Conservation (phyloP, 2,888 invertebrate species). For the Cheilosia vernalis region DNA sequence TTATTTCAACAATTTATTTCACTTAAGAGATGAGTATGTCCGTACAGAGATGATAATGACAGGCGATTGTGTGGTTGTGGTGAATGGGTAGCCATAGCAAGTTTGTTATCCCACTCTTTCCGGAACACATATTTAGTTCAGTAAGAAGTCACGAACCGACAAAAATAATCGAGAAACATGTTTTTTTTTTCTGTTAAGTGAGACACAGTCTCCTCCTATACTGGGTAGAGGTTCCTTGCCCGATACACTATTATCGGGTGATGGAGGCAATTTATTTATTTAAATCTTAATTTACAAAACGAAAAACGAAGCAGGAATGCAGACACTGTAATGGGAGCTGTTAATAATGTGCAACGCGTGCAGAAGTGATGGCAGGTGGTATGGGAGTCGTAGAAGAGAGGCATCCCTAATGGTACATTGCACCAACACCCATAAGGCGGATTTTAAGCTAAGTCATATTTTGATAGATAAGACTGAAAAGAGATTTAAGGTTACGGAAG, state of each 20-base stretch:
- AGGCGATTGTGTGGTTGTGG: neutral
- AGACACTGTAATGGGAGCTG: neutral
- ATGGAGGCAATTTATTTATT: constrained; percentile 31
- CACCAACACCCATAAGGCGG: too few species aligned
- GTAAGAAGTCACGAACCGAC: constrained; percentile 2
- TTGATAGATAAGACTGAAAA: too few species aligned
- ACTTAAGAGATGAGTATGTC: constrained; percentile 52
- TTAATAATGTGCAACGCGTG: neutral
- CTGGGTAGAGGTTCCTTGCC: neutral
- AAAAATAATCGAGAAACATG: neutral
- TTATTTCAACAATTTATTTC: constrained; percentile 68
- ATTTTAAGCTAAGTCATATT: too few species aligned
- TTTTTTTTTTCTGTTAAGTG: neutral
- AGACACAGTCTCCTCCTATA: neutral
- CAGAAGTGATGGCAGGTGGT: neutral
- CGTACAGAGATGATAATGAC: constrained; percentile 37
- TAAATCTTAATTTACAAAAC: constrained; percentile 18
- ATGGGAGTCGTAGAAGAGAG: neutral
- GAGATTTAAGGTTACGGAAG: too few species aligned
- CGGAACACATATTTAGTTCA: constrained; percentile 17
- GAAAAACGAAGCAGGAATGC: neutral
- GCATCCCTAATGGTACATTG: too few species aligned
- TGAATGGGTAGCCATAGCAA: constrained; percentile 7
- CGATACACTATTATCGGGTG: neutral
- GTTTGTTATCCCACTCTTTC: constrained; percentile 57